Conservation (phyloP, 2,797 vertebrate species). For the Iguana delicatissima region DNA sequence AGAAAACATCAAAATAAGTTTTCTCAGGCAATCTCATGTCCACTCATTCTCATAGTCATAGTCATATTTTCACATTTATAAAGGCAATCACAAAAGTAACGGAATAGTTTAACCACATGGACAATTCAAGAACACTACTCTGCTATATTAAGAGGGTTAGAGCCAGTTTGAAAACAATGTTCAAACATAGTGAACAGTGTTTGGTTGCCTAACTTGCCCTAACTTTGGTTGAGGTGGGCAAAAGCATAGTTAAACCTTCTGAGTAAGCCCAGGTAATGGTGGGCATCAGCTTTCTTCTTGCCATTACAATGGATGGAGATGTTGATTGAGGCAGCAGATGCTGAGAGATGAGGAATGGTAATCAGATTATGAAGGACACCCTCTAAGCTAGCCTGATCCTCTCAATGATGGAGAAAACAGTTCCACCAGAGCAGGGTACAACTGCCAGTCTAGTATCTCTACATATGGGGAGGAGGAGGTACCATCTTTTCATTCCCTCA, state of each 20-base stretch:
- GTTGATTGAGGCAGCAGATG: not conserved
- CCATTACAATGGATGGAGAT: not conserved
- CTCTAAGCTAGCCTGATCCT: not conserved
- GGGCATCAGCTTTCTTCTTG: not conserved
- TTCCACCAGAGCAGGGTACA: too few relatives aligned
- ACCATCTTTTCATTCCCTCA: too few relatives aligned
- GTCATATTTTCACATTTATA: not conserved
- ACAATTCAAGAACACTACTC: not conserved
- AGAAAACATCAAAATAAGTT: slow-evolving; percentile 32
- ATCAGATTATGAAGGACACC: not conserved
- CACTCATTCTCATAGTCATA: not conserved
- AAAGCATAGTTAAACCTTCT: not conserved
- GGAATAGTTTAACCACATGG: not conserved
- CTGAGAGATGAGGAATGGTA: not conserved
- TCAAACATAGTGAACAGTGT: not conserved
- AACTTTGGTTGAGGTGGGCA: not conserved
- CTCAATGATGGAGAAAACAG: not conserved
- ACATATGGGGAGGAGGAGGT: too few relatives aligned
- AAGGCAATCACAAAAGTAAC: not conserved
- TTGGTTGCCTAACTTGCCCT: not conserved
- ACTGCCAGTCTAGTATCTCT: too few relatives aligned
- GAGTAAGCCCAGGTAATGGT: not conserved
- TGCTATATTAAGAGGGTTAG: not conserved
- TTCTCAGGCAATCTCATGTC: not conserved
- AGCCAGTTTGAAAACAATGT: not conserved